A percentile compares a stretch with the other conserved stretches of the same genome.
Conservation (phyloP, 2,113 vertebrate species). For the Stegostoma tigrinum region DNA sequence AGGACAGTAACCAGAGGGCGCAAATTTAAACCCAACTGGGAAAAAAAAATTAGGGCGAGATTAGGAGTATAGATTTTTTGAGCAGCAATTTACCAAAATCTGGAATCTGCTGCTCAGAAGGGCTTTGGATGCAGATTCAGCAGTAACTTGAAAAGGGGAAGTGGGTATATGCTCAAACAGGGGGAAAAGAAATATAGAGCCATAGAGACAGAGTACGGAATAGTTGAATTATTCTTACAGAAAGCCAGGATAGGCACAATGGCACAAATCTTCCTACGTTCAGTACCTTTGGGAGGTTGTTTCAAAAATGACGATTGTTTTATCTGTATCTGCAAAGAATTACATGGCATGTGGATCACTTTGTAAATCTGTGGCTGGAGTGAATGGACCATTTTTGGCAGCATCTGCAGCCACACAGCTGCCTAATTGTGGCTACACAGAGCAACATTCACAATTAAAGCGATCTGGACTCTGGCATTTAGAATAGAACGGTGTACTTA, state of each 20-base stretch:
- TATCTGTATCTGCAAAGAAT: background rate
- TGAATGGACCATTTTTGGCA: background rate
- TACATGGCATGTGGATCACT: background rate
- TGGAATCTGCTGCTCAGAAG: too few relatives aligned
- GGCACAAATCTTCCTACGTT: background rate
- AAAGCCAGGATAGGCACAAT: background rate
- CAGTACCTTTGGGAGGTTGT: background rate
- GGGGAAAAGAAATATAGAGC: too few relatives aligned
- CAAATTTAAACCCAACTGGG: too few relatives aligned
- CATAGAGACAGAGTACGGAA: background rate
- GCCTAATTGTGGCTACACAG: background rate
- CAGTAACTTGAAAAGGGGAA: too few relatives aligned
- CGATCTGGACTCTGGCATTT: background rate
- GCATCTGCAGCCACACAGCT: background rate
- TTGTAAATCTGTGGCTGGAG: background rate
- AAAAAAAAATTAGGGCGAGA: too few relatives aligned
- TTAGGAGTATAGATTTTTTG: too few relatives aligned
- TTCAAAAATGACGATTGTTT: background rate
- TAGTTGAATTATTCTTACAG: background rate
- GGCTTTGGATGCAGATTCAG: too few relatives aligned
- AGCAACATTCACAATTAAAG: background rate
- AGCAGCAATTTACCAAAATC: too few relatives aligned
- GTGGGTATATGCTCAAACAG: too few relatives aligned
- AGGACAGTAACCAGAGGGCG: too few relatives aligned
- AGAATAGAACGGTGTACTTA: background rate